Percentiles rank a stretch among this genome's conserved stretches.
Evolutionary conservation across 2,113 vertebrate species (phyloP).

Genomic region (Apteryx owenii): DNA sequence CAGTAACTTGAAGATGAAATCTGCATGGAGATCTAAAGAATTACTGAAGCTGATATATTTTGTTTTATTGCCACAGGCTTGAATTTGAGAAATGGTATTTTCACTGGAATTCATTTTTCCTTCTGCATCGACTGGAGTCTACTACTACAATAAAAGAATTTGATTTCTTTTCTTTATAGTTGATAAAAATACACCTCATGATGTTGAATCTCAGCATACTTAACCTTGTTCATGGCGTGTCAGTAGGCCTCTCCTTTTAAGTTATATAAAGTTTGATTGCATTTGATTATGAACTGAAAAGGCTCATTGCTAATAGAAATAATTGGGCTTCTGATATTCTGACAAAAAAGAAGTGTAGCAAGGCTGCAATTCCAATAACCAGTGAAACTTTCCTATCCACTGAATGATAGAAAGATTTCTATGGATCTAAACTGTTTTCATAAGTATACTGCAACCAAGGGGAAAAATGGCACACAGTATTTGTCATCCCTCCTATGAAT

Average conservation of each 20-base stretch:
- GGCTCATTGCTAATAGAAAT: neutral
- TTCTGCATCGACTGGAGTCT: neutral
- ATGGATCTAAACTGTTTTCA: neutral
- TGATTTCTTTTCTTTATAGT: neutral
- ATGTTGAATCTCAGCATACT: neutral
- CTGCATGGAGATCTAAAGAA: neutral
- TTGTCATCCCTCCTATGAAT: slow-evolving; percentile 3
- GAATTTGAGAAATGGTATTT: neutral
- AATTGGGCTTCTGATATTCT: accelerated
- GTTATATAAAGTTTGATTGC: neutral
- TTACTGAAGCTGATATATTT: neutral
- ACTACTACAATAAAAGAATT: neutral
- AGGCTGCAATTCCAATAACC: neutral
- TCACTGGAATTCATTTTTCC: neutral
- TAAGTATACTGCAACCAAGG: neutral
- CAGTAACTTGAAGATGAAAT: neutral
- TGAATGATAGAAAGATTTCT: neutral
- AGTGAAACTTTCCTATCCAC: neutral
- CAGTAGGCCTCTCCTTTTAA: neutral
- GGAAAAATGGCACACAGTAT: neutral
- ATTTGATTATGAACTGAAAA: neutral
- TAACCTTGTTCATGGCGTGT: neutral
- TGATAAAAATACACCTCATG: neutral
- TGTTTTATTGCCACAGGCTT: neutral
- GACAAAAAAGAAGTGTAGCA: neutral